A percentile compares a stretch with the other conserved stretches of the same genome.
phyloP scores from a whole-genome alignment of 2,888 invertebrate species.

The Scaptomyza tumidula region DNA sequence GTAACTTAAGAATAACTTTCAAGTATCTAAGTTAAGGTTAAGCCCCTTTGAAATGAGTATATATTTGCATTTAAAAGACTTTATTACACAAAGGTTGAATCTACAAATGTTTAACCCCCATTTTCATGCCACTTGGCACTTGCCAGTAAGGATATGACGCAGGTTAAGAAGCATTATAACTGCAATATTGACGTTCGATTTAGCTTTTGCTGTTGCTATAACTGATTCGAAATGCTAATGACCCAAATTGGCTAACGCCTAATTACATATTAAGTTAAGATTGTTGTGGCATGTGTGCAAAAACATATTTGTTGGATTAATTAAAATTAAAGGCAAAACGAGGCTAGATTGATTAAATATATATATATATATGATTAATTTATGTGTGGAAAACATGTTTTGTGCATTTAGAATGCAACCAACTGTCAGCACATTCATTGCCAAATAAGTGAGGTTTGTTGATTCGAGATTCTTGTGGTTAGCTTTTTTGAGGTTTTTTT shows the following conservation, averaged over 20 bases:
- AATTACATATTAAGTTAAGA: constrained; percentile 47
- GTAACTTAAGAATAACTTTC: too few relatives aligned
- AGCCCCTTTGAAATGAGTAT: too few relatives aligned
- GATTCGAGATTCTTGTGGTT: constrained; percentile 49
- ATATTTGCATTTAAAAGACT: neutral
- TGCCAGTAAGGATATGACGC: constrained; percentile 18
- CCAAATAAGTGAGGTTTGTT: constrained; percentile 63
- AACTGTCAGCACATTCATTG: constrained; percentile 54
- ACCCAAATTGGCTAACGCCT: constrained; percentile 40
- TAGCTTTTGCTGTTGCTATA: constrained; percentile 4
- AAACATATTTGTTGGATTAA: constrained; percentile 37
- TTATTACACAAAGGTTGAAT: neutral
- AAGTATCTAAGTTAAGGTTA: too few relatives aligned
- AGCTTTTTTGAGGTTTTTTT: constrained; percentile 27
- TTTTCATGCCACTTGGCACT: neutral
- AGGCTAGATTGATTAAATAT: constrained; percentile 23
- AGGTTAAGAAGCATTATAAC: constrained; percentile 42
- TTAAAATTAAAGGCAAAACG: constrained; percentile 29
- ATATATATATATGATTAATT: constrained; percentile 1
- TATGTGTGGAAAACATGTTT: constrained; percentile 62
- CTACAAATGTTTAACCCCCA: neutral
- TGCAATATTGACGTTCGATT: constrained; percentile 35
- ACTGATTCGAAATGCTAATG: constrained; percentile 30
- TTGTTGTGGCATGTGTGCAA: constrained; percentile 30
- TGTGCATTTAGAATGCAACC: constrained; percentile 47